Evolutionary conservation across 2,888 invertebrate species (phyloP).

Genomic region (Phania funesta): DNA sequence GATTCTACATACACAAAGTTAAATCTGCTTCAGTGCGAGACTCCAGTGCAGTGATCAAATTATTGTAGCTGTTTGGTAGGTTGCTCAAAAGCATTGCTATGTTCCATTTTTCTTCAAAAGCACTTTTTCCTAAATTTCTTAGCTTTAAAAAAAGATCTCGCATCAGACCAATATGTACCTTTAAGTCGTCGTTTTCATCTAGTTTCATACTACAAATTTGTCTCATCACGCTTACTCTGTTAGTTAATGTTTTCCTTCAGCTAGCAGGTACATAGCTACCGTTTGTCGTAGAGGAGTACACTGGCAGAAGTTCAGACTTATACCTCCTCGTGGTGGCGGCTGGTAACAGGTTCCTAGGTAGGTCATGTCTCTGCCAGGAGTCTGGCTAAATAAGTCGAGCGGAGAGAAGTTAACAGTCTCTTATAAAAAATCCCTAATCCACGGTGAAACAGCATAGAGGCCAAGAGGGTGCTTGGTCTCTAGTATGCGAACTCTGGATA

Average conservation of each 20-base stretch:
- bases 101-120: conserved; percentile 9
- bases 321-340: no score
- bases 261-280: no score
- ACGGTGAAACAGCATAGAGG: no score
- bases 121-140: background rate
- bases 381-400: no score
- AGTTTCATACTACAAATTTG: background rate
- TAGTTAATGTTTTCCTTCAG: background rate
- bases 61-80: conserved; percentile 19
- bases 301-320: no score
- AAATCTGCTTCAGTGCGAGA: conserved; percentile 13
- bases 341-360: no score
- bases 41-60: conserved; percentile 17
- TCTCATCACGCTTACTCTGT: background rate
- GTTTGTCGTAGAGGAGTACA: no score
- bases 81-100: conserved; percentile 30
- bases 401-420: no score
- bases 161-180: background rate
- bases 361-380: no score
- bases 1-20: conserved; percentile 26
- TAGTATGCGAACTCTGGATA: no score
- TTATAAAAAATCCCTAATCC: no score
- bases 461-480: no score
- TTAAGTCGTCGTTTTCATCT: background rate
- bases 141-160: background rate